Conservation (phyloP, 1,140 invertebrate genomes). For the Heliothis subflexa region DNA sequence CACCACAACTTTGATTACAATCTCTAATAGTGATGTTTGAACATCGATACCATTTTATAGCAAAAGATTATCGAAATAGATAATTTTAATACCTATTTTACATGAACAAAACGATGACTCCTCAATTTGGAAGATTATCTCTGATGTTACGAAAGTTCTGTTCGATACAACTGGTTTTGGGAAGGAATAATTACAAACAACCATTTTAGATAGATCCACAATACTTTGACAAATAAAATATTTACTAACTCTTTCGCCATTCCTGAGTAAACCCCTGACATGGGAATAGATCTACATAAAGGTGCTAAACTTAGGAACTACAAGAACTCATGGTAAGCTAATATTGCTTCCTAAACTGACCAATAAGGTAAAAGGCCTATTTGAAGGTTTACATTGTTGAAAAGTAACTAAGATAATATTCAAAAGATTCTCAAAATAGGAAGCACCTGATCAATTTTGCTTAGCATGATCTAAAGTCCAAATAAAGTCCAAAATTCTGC, state of each 20-base stretch:
- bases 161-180: constrained; percentile 47
- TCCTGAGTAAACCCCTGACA: too few relatives aligned
- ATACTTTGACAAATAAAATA: not conserved
- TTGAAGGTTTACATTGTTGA: too few relatives aligned
- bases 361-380: too few relatives aligned
- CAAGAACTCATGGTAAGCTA: too few relatives aligned
- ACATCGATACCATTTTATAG: constrained; percentile 22
- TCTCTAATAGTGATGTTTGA: constrained; percentile 20
- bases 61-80: constrained; percentile 17
- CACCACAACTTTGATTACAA: constrained; percentile 25
- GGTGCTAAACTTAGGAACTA: not conserved
- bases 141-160: constrained; percentile 35
- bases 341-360: too few relatives aligned
- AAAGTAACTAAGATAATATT: too few relatives aligned
- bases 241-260: not conserved
- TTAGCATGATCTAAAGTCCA: too few relatives aligned
- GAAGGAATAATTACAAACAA: constrained; percentile 32
- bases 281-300: not conserved
- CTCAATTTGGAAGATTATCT: constrained; percentile 45
- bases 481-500: too few relatives aligned
- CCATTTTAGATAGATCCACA: constrained; percentile 25
- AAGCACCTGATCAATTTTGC: too few relatives aligned
- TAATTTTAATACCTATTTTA: constrained; percentile 39
- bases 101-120: constrained; percentile 37
- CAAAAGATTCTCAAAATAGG: too few relatives aligned